Evolutionary conservation across 2,888 invertebrate genomes (phyloP), one percentile per base, ranked within the genome.

Genomic region (Apantesis nais): DNA sequence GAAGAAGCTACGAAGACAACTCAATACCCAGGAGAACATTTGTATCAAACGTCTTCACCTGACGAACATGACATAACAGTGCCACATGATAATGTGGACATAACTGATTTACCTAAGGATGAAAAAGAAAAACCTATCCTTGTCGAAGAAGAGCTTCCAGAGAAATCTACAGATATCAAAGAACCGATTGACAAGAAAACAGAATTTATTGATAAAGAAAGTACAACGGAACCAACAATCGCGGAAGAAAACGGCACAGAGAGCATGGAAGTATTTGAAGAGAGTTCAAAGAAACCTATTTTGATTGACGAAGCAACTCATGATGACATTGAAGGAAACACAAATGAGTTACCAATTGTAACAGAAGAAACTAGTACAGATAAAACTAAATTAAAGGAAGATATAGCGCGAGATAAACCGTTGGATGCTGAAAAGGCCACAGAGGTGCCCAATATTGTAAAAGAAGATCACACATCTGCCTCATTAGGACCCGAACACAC

Each of bases 391-490:
- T 22, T 34, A 14, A 55, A 55, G 9, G 66, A 66, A 25, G 67
- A 69, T 29, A 61, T 41, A 31, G 12, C 19, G 8, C 68, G 31
- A 44, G 66, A 80, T 0, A 76, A 67, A 34, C 76, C 78, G 37
- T 16, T 37, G 4, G 5, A 31, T 44, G 16, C 41, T 11, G 52
- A 69, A 31, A 63, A 67, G 29, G 58, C 9, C 12, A 66, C 67
- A 44, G 62, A 77, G 1, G 66, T 66, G 62, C 76, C 78, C 44
- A 34, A 11, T 34, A 25, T 62, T 37, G 58, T 39, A 34, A 74
- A 72, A 60, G 68, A 48, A n/a, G 74, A 72, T 25, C 31, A 62
- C 19, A 68, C 62, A 58, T n/a, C 60, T 55, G 34, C 9, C 31
- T 41, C 31, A 1, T n/a, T 37, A 14, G 67, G 66, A 63, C 64